phyloP scores from a whole-genome alignment of 2,888 invertebrate species.

The Corbicula japonica region DNA sequence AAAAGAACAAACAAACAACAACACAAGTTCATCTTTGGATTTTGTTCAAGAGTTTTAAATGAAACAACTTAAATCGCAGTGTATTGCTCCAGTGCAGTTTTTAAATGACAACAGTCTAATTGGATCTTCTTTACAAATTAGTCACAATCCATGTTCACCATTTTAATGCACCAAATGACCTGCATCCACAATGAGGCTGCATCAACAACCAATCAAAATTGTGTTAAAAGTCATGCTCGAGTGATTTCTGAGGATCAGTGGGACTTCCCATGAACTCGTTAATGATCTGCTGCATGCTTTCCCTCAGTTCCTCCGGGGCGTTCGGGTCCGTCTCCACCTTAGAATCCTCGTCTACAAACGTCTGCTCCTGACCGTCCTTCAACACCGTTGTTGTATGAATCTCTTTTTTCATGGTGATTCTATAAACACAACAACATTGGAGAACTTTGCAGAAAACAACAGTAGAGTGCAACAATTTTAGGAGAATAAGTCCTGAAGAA shows the following conservation, averaged over 20 bases:
- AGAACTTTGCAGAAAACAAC: too few relatives aligned
- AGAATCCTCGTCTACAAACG: constrained; percentile 88
- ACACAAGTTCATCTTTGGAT: too few relatives aligned
- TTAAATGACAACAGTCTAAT: too few relatives aligned
- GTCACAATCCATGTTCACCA: too few relatives aligned
- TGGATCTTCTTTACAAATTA: too few relatives aligned
- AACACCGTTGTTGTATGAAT: constrained; percentile 84
- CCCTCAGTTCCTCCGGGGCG: constrained; percentile 84
- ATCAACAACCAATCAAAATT: constrained; percentile 28
- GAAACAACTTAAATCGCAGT: too few relatives aligned
- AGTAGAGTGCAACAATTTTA: too few relatives aligned
- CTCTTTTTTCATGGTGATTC: constrained; percentile 85
- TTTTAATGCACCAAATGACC: too few relatives aligned
- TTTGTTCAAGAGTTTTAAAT: too few relatives aligned
- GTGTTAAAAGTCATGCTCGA: constrained; percentile 72
- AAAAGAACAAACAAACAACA: too few relatives aligned
- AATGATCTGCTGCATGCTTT: constrained; percentile 85
- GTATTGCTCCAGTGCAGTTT: too few relatives aligned
- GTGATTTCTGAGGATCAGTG: constrained; percentile 71
- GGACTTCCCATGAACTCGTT: constrained; percentile 84
- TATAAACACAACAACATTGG: constrained; percentile 48
- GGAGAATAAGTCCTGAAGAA: too few relatives aligned
- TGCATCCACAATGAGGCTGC: constrained; percentile 18
- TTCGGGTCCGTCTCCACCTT: constrained; percentile 92
- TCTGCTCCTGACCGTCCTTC: constrained; percentile 84